These are phyloP conservation scores for Hemaris fuciformis DNA, from an alignment of 2,888 invertebrate genomes.

Conservation along the genomic window DNA sequence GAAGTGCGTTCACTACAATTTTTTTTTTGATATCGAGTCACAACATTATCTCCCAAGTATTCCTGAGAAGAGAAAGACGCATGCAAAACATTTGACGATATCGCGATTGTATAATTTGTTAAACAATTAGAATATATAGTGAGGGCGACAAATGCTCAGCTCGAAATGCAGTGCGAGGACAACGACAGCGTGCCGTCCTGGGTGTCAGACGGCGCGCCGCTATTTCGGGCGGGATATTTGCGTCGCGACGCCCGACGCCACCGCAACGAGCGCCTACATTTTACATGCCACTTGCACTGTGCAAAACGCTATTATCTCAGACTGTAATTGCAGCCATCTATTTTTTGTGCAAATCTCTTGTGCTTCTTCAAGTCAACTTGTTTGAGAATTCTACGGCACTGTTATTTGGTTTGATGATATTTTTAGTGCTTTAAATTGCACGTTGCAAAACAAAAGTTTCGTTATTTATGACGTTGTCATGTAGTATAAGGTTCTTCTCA, in stretches of 20 bases:
- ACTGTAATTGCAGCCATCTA: slow-evolving; percentile 23
- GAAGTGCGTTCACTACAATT: no score
- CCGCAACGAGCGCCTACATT: slow-evolving; percentile 46
- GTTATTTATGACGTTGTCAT: no score
- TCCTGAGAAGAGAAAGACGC: no score
- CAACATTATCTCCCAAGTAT: no score
- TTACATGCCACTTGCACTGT: slow-evolving; percentile 55
- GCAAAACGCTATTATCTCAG: slow-evolving; percentile 37
- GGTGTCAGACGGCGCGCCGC: slow-evolving; percentile 69
- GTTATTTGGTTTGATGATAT: neutral
- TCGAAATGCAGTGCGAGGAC: slow-evolving; percentile 24
- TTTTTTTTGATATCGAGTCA: no score
- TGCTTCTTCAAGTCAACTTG: neutral
- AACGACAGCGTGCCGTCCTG: slow-evolving; percentile 45
- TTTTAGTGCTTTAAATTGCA: neutral
- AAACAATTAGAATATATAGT: slow-evolving; percentile 35
- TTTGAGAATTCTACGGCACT: neutral
- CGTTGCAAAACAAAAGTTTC: no score
- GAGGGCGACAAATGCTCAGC: slow-evolving; percentile 39
- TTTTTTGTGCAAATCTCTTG: neutral
- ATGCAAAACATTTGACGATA: neutral
- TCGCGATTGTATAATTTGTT: slow-evolving; percentile 29
- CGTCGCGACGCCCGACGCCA: slow-evolving; percentile 51
- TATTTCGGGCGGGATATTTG: slow-evolving; percentile 72
- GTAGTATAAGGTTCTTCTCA: no score